Conservation (phyloP, 1,140 invertebrate genomes). For the Caenorhabditis briggsae region DNA sequence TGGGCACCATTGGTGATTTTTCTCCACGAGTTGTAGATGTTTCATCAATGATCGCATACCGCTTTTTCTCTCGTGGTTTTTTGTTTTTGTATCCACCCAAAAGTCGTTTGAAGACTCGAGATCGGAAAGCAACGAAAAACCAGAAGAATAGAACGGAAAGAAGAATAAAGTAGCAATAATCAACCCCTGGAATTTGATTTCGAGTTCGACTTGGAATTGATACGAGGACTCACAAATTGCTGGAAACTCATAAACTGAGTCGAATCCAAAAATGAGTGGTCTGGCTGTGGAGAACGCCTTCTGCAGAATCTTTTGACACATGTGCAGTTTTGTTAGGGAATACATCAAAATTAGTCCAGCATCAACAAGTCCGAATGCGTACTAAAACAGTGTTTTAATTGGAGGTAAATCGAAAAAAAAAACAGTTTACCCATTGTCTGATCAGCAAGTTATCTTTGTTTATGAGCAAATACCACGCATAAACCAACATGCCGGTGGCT, state of each 20-base stretch:
- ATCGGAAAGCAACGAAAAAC: not conserved
- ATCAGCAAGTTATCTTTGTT: not conserved
- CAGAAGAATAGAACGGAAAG: conserved; percentile 2
- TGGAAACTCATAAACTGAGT: not conserved
- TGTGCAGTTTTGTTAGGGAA: not conserved
- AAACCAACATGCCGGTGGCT: not conserved
- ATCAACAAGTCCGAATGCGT: not conserved
- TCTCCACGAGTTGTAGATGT: not conserved
- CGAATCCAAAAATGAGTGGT: not conserved
- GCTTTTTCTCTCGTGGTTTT: not conserved
- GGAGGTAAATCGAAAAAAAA: too few species aligned
- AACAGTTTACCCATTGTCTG: not conserved
- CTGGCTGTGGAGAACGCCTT: not conserved
- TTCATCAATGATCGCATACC: conserved; percentile 3
- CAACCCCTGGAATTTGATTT: not conserved
- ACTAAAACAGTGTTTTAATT: not conserved
- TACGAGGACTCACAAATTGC: not conserved
- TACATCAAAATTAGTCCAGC: not conserved
- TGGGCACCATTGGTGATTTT: not conserved
- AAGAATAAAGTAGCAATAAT: not conserved
- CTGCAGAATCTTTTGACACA: not conserved
- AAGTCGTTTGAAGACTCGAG: not conserved
- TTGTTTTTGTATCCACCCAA: not conserved
- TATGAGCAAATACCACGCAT: not conserved
- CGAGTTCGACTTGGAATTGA: not conserved